phyloP scores from a whole-genome alignment of 2,113 vertebrate genomes.

The Ailurus styani region DNA sequence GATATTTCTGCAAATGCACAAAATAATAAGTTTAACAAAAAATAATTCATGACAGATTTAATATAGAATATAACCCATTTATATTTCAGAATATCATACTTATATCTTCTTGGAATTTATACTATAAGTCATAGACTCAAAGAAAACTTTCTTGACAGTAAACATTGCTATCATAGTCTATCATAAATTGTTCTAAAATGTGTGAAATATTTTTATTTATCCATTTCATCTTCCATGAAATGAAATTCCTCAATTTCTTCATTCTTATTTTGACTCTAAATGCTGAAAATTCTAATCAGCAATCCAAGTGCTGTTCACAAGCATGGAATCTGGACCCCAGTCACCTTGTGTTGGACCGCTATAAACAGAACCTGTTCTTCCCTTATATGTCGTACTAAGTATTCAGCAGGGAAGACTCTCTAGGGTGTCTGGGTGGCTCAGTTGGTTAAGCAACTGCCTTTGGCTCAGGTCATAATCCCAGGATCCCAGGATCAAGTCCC shows the following conservation, averaged over 20 bases:
- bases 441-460: no score
- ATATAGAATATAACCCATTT: neutral
- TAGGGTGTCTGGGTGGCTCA: no score
- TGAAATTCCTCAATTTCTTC: neutral
- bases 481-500: no score
- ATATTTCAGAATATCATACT: neutral
- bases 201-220: neutral
- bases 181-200: neutral
- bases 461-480: no score
- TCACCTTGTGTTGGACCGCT: rapidly evolving
- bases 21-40: neutral
- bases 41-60: neutral
- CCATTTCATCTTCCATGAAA: neutral
- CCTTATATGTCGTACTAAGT: neutral
- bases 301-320: neutral
- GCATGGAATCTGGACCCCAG: no score
- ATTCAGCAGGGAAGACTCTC: no score
- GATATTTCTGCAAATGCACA: neutral
- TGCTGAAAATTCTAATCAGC: neutral
- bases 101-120: neutral
- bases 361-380: rapidly evolving
- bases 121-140: neutral
- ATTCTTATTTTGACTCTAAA: neutral
- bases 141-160: neutral
- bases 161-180: neutral